phyloP scores from a whole-genome alignment of 2,113 vertebrate genomes.

The Oenanthe oenanthe region DNA sequence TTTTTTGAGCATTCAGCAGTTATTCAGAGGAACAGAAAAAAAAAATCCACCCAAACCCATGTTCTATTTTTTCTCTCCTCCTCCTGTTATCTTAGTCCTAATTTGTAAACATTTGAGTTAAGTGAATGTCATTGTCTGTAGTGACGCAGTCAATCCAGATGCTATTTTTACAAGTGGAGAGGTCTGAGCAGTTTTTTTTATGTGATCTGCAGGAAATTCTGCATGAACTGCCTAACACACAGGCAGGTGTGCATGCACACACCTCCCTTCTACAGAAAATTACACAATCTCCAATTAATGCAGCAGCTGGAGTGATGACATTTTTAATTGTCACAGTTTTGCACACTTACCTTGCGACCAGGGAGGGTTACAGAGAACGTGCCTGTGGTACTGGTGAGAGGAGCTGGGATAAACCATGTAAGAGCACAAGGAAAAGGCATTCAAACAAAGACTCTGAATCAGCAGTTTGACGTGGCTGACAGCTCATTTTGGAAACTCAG shows the following conservation, averaged over 20 bases:
- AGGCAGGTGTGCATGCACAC: not conserved
- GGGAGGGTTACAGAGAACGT: not conserved
- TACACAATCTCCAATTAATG: not conserved
- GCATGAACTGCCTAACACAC: rapidly evolving
- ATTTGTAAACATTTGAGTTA: constrained; percentile 42
- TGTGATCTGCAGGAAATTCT: constrained; percentile 36
- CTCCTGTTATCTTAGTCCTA: constrained; percentile 13
- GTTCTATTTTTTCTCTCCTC: not conserved
- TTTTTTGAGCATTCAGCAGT: constrained; percentile 16
- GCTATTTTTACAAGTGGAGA: constrained; percentile 14
- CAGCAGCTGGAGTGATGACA: not conserved
- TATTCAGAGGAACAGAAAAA: not conserved
- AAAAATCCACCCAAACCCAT: not conserved
- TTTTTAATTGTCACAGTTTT: rapidly evolving
- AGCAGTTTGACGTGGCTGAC: not conserved
- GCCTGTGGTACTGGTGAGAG: rapidly evolving
- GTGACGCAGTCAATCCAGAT: not conserved
- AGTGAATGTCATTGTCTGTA: not conserved
- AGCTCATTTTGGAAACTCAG: not conserved
- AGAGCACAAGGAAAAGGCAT: rapidly evolving
- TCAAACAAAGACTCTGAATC: not conserved
- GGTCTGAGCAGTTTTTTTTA: not conserved
- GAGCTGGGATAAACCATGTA: not conserved
- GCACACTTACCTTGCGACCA: rapidly evolving
- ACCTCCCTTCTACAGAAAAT: not conserved